phyloP scores from a whole-genome alignment of 2,113 vertebrate genomes.

The Amblyopsis rosae region DNA sequence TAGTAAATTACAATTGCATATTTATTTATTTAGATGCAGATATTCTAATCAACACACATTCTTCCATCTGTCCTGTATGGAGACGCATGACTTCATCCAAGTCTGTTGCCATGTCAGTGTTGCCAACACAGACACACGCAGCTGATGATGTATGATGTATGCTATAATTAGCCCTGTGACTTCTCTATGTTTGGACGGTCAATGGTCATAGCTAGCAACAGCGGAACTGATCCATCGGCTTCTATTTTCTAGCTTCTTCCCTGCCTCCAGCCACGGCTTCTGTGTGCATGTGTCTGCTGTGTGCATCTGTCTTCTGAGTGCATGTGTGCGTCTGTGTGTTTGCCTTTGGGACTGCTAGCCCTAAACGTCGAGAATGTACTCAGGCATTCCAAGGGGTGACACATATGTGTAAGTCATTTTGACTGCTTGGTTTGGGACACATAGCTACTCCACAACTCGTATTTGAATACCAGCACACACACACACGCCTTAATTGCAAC shows the following conservation, averaged over 20 bases:
- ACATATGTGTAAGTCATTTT: slow-evolving; percentile 38
- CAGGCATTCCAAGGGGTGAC: slow-evolving; percentile 50
- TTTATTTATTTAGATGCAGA: too few species aligned
- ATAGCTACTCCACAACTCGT: slow-evolving; percentile 41
- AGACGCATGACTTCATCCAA: slow-evolving; percentile 18
- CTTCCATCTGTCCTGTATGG: background rate
- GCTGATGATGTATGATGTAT: background rate
- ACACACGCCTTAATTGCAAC: slow-evolving; percentile 47
- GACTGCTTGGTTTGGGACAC: slow-evolving; percentile 32
- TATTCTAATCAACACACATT: too few species aligned
- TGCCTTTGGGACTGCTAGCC: slow-evolving; percentile 32
- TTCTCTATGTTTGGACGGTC: slow-evolving; percentile 46
- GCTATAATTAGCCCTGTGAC: slow-evolving; percentile 59
- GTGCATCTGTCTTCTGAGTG: background rate
- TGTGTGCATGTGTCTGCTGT: slow-evolving; percentile 22
- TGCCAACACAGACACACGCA: background rate
- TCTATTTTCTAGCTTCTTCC: slow-evolving; percentile 60
- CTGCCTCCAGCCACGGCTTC: slow-evolving; percentile 8
- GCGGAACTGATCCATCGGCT: slow-evolving; percentile 56
- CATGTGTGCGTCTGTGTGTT: slow-evolving; percentile 33
- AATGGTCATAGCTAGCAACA: slow-evolving; percentile 40
- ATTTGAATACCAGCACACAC: slow-evolving; percentile 44
- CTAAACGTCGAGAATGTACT: slow-evolving; percentile 39
- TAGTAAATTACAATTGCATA: too few species aligned
- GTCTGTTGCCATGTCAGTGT: slow-evolving; percentile 24